Conservation (phyloP, 2,888 invertebrate species). For the Heliconius charithonia region DNA sequence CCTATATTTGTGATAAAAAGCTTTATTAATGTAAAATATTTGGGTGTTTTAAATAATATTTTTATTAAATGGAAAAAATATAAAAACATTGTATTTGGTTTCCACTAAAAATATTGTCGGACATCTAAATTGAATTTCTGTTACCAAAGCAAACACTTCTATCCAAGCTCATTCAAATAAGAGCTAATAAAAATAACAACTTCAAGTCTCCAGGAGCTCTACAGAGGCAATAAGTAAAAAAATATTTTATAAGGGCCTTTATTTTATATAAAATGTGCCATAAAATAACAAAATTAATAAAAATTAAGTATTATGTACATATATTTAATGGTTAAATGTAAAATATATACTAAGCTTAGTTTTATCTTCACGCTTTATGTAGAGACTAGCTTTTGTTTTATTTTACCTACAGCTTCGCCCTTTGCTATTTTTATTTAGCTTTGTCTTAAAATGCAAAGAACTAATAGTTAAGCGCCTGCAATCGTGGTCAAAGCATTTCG, state of each 20-base stretch:
- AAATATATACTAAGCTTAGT: neutral
- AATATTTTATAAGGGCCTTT: neutral
- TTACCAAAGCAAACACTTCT: constrained; percentile 7
- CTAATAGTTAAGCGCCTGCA: no score
- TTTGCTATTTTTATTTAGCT: no score
- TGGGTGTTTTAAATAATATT: neutral
- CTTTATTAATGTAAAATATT: neutral
- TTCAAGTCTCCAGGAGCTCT: neutral
- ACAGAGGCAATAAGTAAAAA: neutral
- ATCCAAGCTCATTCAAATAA: constrained; percentile 20
- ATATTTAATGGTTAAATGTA: neutral
- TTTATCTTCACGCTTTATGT: no score
- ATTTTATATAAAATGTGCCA: neutral
- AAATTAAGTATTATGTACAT: neutral
- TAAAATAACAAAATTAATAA: neutral
- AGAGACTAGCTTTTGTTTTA: no score
- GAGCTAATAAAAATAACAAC: constrained; percentile 25
- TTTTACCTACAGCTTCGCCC: no score
- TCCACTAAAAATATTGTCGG: constrained; percentile 12
- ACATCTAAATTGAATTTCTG: constrained; percentile 8
- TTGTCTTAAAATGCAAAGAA: no score
- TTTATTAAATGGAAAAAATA: neutral
- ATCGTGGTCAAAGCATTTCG: no score
- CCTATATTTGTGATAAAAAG: no score
- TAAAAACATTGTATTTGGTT: constrained; percentile 6